These are phyloP conservation scores for Nycticorax nycticorax DNA, from an alignment of 2,113 vertebrate genomes.

Conservation along the genomic window DNA sequence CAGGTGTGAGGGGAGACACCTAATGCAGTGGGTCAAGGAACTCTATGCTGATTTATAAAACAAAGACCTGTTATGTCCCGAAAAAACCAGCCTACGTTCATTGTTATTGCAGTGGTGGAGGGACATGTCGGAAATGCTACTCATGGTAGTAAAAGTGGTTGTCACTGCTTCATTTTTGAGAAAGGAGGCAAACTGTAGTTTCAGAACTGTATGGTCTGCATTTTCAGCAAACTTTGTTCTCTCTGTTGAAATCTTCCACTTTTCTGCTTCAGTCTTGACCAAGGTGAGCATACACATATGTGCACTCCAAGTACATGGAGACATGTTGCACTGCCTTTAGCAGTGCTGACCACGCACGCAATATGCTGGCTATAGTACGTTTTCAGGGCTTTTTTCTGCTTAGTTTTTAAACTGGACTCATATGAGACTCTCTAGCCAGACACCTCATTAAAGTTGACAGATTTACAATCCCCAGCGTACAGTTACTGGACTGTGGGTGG, in stretches of 20 bases:
- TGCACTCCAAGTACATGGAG: background rate
- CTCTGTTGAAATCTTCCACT: background rate
- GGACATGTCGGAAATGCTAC: background rate
- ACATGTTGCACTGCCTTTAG: background rate
- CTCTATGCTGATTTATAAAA: background rate
- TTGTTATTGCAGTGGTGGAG: background rate
- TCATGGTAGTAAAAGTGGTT: background rate
- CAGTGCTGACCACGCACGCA: background rate
- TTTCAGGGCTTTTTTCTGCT: background rate
- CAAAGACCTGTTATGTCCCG: background rate
- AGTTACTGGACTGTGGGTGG: conserved; percentile 48
- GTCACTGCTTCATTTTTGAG: background rate
- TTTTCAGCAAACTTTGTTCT: background rate
- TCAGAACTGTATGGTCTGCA: background rate
- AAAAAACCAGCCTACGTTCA: background rate
- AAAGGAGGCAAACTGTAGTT: background rate
- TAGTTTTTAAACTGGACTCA: conserved; percentile 10
- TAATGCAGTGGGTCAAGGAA: background rate
- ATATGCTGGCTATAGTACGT: background rate
- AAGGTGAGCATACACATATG: background rate
- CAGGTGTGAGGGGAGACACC: conserved; percentile 3
- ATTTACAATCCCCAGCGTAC: conserved; percentile 34
- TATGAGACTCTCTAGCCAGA: background rate
- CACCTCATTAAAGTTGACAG: conserved; percentile 44
- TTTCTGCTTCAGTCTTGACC: background rate